These are phyloP conservation scores for Pygoscelis adeliae DNA, from an alignment of 2,113 vertebrate genomes.

Conservation along the genomic window DNA sequence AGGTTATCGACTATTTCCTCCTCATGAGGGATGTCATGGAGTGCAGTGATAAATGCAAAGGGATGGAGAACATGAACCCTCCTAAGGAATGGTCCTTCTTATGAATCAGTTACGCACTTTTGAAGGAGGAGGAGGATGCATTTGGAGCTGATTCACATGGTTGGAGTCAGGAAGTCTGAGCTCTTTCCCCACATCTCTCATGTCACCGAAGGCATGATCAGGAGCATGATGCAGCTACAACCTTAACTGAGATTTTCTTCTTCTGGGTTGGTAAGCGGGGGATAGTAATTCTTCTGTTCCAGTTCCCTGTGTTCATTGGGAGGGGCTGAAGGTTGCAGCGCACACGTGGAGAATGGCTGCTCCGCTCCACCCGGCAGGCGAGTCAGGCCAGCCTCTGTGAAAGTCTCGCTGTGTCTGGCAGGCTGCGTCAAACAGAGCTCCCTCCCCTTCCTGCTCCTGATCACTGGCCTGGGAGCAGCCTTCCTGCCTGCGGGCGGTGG, in stretches of 20 bases:
- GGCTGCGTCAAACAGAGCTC: background rate
- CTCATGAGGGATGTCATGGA: background rate
- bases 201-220: background rate
- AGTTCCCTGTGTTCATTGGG: background rate
- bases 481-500: background rate
- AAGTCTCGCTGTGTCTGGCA: background rate
- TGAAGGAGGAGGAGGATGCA: background rate
- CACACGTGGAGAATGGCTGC: background rate
- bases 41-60: background rate
- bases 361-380: background rate
- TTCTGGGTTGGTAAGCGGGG: background rate
- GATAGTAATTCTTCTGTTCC: background rate
- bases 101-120: background rate
- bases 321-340: background rate
- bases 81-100: background rate
- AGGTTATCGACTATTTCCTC: background rate
- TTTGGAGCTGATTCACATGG: background rate
- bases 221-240: background rate
- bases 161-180: conserved; percentile 17
- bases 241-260: background rate
- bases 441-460: background rate
- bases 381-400: background rate
- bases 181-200: background rate
- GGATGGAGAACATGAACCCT: background rate
- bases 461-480: background rate